Conservation (phyloP, 2,797 vertebrate genomes). For the Gymnothorax reevesii region DNA sequence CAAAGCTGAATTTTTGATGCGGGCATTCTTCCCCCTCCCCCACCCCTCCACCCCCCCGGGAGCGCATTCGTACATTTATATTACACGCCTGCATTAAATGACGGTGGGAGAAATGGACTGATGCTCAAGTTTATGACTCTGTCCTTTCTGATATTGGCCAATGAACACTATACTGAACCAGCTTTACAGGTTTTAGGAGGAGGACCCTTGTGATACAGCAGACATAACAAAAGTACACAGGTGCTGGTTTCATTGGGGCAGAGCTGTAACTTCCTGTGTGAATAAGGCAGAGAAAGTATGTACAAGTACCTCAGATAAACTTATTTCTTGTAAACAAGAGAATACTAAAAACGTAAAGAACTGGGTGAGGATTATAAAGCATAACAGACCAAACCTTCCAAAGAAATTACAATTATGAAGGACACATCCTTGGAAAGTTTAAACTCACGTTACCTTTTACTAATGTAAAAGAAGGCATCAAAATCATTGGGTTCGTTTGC, state of each 20-base stretch:
- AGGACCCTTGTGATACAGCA: not conserved
- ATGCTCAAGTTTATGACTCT: not conserved
- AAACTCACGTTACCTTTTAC: not conserved
- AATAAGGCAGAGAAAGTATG: slow-evolving; percentile 25
- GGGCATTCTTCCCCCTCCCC: too few species aligned
- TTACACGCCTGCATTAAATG: not conserved
- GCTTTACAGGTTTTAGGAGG: not conserved
- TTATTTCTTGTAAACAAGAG: not conserved
- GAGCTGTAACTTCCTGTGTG: not conserved
- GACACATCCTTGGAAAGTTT: not conserved
- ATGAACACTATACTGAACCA: not conserved
- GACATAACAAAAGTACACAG: not conserved
- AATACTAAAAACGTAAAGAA: not conserved
- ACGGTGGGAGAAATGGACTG: not conserved
- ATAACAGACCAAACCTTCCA: not conserved
- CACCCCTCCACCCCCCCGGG: not conserved
- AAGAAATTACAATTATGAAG: not conserved
- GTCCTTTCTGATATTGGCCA: not conserved
- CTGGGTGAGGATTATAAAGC: not conserved
- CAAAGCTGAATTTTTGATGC: not conserved
- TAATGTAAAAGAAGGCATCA: not conserved
- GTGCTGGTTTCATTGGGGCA: not conserved
- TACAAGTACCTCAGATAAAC: not conserved
- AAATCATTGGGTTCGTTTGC: not conserved
- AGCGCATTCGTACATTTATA: not conserved